phyloP scores from a whole-genome alignment of 2,797 vertebrate species.

The Liasis olivaceus region DNA sequence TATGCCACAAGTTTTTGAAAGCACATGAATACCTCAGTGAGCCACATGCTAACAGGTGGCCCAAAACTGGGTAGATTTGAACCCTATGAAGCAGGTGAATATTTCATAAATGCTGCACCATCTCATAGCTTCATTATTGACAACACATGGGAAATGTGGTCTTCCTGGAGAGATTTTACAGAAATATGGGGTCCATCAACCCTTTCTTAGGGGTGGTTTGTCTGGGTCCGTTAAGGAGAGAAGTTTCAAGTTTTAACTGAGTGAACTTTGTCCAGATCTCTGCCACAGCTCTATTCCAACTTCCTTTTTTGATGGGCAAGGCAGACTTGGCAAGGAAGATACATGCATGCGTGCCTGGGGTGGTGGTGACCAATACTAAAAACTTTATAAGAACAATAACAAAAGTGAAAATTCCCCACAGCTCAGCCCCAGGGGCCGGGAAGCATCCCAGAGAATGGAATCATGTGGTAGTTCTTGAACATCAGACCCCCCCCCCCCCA shows the following conservation, averaged over 20 bases:
- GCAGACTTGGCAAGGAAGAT: conserved; percentile 78
- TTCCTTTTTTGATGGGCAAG: conserved; percentile 70
- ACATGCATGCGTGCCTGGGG: conserved; percentile 50
- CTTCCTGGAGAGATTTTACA: conserved; percentile 92
- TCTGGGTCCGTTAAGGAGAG: conserved; percentile 80
- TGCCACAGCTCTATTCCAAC: conserved; percentile 80
- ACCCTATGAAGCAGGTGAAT: conserved; percentile 90
- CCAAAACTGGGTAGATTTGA: conserved; percentile 82
- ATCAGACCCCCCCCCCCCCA: conserved; percentile 40
- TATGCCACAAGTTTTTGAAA: conserved; percentile 61
- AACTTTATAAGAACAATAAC: conserved; percentile 46
- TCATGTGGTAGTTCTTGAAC: conserved; percentile 64
- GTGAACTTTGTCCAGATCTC: conserved; percentile 91
- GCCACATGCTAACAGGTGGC: conserved; percentile 89
- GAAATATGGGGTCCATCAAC: conserved; percentile 90
- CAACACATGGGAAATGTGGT: conserved; percentile 97
- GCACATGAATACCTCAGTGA: conserved; percentile 29
- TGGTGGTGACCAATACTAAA: conserved; percentile 61
- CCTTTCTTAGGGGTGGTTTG: conserved; percentile 77
- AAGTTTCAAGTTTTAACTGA: conserved; percentile 88
- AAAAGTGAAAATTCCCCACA: conserved; percentile 66
- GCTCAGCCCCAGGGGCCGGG: conserved; percentile 57
- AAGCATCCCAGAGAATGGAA: conserved; percentile 41
- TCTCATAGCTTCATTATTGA: conserved; percentile 93
- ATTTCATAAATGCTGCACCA: conserved; percentile 91